phyloP scores from a whole-genome alignment of 1,140 invertebrate genomes.

The Zeugodacus cucurbitae region DNA sequence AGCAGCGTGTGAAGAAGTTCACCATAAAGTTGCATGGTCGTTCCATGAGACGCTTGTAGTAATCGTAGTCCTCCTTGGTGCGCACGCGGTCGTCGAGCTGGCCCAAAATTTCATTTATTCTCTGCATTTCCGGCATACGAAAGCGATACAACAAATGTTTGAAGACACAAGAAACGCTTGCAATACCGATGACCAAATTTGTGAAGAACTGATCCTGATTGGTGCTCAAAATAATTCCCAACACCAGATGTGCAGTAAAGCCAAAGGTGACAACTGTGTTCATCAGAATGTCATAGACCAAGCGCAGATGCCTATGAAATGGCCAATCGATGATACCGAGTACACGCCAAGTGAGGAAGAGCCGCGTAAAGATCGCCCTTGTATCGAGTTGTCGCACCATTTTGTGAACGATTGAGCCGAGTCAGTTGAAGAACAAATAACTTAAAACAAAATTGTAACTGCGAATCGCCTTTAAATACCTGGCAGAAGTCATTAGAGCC shows the following conservation, averaged over 20 bases:
- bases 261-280: slow-evolving; percentile 45
- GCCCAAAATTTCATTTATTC: slow-evolving; percentile 42
- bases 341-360: background rate
- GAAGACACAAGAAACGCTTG: slow-evolving; percentile 48
- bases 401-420: background rate
- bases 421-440: background rate
- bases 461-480: background rate
- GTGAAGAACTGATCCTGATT: slow-evolving; percentile 41
- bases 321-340: background rate
- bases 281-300: slow-evolving; percentile 40
- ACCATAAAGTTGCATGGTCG: slow-evolving; percentile 38
- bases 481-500: background rate
- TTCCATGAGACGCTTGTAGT: slow-evolving; percentile 32
- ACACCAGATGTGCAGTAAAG: slow-evolving; percentile 47
- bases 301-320: slow-evolving; percentile 19
- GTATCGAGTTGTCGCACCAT: background rate
- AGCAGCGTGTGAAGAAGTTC: slow-evolving; percentile 45
- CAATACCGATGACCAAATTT: slow-evolving; percentile 48
- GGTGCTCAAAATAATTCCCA: slow-evolving; percentile 45
- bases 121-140: slow-evolving; percentile 43
- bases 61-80: slow-evolving; percentile 45
- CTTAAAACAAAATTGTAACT: background rate
- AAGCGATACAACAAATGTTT: slow-evolving; percentile 46
- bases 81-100: slow-evolving; percentile 46
- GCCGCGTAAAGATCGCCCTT: background rate